Evolutionary conservation across 2,888 invertebrate species (phyloP).

Genomic region (Sceliomorpha sp.): DNA sequence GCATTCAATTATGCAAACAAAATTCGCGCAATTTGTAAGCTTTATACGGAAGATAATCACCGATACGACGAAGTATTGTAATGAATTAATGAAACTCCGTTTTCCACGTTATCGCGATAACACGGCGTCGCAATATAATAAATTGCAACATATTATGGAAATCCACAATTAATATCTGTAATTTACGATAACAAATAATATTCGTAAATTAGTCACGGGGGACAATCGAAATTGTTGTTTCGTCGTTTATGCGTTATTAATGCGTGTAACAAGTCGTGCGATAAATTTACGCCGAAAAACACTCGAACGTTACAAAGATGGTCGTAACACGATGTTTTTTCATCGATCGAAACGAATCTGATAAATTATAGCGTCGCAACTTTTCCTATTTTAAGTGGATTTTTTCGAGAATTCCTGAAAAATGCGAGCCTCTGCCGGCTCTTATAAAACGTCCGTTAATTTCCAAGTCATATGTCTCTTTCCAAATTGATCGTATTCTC

Average conservation of each 20-base stretch:
- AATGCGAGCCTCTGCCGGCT: neutral
- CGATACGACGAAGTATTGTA: conserved; percentile 36
- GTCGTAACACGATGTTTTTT: no score
- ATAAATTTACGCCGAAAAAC: no score
- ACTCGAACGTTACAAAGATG: no score
- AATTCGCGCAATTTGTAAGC: conserved; percentile 32
- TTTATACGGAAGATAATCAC: conserved; percentile 39
- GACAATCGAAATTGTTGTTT: conserved; percentile 40
- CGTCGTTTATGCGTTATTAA: conserved; percentile 31
- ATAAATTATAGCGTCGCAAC: no score
- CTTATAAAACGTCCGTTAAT: conserved; percentile 1
- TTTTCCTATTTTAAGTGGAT: no score
- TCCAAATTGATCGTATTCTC: neutral
- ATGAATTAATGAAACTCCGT: conserved; percentile 44
- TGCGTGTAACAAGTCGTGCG: conserved; percentile 9
- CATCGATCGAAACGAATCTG: no score
- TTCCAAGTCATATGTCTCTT: conserved; percentile 3
- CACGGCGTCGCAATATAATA: conserved; percentile 42
- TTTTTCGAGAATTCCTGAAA: no score
- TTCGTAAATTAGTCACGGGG: conserved; percentile 29
- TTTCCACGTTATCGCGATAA: conserved; percentile 37
- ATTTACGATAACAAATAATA: conserved; percentile 42
- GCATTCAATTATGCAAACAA: conserved; percentile 45
- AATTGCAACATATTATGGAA: conserved; percentile 39
- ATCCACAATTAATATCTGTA: conserved; percentile 23